Base-by-base conservation (phyloP, 2,888 invertebrate species). In the Anoplius nigerrimus region DNA sequence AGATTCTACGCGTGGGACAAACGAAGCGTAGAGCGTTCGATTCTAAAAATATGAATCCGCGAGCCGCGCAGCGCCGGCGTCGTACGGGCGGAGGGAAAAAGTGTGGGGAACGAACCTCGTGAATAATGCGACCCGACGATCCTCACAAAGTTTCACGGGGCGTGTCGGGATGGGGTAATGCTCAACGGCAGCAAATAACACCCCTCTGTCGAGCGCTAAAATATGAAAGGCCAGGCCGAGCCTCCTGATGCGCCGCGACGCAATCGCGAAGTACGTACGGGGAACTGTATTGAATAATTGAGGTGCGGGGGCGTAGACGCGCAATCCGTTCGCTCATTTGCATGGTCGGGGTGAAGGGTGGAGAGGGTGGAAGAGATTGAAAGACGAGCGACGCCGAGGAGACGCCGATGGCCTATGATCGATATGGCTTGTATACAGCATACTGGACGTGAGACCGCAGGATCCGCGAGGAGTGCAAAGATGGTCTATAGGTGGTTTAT, bases 401-500 rank as follows among this genome's bases (percentile, higher is more conserved):
- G 11, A 8, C 34, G 8, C 34, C 34, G 11, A 34, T 24, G 2
- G 34, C 11, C 11, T 34, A 34, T 8, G 11, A 34, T 34, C 24
- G n/a, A 11, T 34, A 34, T 11, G 2, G 6, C 34, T 34, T 34
- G 11, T 3, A 6, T 45, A 48, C n/a, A n/a, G n/a, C n/a, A 16
- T 15, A 16, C 48, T 1, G 20, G 15, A 2, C 16, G 48, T 18
- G n/a, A 45, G 16, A n/a, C 2, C 45, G 45, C 15, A 11, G 4
- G n/a, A 20, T 5, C 16, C 16, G 13, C 27, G 62, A 27, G 27
- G 46, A 62, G 20, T 48, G 57, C 52, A 75, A 66, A 70, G 67
- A 67, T 70, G 69, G 67, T 57, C 63, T 63, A 71, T 74, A 71
- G 74, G 59, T 60, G 59, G 76, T 65, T 66, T 76, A 72, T 74